Base-by-base conservation (phyloP, 2,888 invertebrate genomes). In the Hypsopygia costalis region DNA sequence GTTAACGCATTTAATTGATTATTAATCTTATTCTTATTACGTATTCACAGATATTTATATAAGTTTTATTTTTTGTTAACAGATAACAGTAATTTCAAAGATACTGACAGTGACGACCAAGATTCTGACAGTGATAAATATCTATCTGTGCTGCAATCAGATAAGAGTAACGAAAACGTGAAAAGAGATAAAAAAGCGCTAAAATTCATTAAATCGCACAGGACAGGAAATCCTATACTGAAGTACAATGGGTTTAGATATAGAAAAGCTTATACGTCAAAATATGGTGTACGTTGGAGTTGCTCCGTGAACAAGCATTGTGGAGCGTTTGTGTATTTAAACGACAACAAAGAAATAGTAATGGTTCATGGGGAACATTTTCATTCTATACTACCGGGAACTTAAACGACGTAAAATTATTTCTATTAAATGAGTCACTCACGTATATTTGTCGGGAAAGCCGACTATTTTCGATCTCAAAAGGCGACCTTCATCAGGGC, bases 241-340 rank as follows among this genome's bases (percentile, higher is more conserved):
- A 67, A 74, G 43, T 74, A 74, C 46, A 73, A 73, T 11, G 76
- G 76, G 1, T 60, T 72, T 36, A 68, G 73, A 49, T 87, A 81
- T 40, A 64, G 72, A 35, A 81, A 71, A 46, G 61, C 62, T 1
- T 77, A 81, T 40, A 69, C 49, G 35, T 58, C 70, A 1, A 80
- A 65, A 44, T 47, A 58, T 11, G 85, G 83, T 0, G 58, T 58
- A 0, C 62, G 77, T 5, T 87, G 86, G 85, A 62, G 52, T 5
- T 87, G 87, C 43, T 72, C 77, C 0, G 44, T 56, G 1, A 60
- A 64, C 27, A 81, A 74, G 44, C 47, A 62, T 4, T 87, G 87
- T 46, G 31, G 54, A 0, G 81, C 80, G 0, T 78, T 62, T 43
- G 46, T 87, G 6, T 74, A 65, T 43, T 47, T 83, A 20, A 81